Evolutionary conservation across 1,140 invertebrate genomes (phyloP).

Genomic region (Mactra quadrangularis): DNA sequence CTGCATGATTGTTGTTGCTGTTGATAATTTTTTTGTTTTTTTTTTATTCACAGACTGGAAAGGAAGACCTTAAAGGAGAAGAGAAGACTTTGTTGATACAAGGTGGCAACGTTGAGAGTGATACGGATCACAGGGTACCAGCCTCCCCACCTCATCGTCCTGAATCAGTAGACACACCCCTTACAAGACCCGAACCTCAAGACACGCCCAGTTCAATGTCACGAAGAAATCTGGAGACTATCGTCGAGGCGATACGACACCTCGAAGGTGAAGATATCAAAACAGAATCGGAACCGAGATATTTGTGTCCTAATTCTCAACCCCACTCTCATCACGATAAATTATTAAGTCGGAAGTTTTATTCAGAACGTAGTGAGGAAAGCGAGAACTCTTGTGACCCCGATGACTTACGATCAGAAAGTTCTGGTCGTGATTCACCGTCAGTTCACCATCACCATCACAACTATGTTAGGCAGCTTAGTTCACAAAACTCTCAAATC

Average conservation of each 20-base stretch:
- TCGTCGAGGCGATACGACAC: constrained; percentile 98
- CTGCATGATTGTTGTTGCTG: too few species aligned
- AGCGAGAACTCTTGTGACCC: constrained; percentile 76
- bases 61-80: constrained; percentile 10
- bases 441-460: constrained; percentile 51
- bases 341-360: constrained; percentile 21
- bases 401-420: constrained; percentile 73
- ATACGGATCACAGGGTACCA: constrained; percentile 31
- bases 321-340: constrained; percentile 8
- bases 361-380: constrained; percentile 71
- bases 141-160: constrained; percentile 32
- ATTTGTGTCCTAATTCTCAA: constrained; percentile 13
- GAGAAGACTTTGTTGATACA: neutral
- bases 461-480: constrained; percentile 43
- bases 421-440: constrained; percentile 75
- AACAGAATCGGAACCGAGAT: constrained; percentile 59
- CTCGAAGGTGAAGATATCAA: constrained; percentile 94
- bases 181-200: constrained; percentile 18
- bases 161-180: neutral
- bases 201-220: constrained; percentile 86
- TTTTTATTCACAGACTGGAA: neutral
- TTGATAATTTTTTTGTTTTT: too few species aligned
- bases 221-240: constrained; percentile 97
- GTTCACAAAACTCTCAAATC: constrained; percentile 59
- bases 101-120: neutral